Conservation (phyloP, 2,888 invertebrate species). For the Patella depressa region DNA sequence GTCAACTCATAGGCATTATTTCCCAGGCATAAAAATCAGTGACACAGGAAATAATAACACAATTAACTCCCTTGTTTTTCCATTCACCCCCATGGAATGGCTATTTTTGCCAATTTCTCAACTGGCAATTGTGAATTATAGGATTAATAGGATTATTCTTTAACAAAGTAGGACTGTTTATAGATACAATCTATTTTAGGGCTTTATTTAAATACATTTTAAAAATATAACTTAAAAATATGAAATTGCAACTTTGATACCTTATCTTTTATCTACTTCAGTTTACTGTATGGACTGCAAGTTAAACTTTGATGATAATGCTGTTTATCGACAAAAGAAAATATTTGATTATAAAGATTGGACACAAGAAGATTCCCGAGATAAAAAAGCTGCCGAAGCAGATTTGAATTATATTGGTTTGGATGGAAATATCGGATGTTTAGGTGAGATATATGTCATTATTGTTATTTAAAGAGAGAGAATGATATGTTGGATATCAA, state of each 20-base stretch:
- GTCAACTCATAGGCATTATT: too few relatives aligned
- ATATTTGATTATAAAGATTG: constrained; percentile 87
- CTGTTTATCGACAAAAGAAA: constrained; percentile 89
- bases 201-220: too few relatives aligned
- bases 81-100: too few relatives aligned
- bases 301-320: constrained; percentile 95
- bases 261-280: constrained; percentile 65
- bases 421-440: constrained; percentile 93
- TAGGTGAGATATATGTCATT: constrained; percentile 72
- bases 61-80: too few relatives aligned
- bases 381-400: constrained; percentile 89
- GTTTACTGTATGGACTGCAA: constrained; percentile 95
- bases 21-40: too few relatives aligned
- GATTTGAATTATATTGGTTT: constrained; percentile 95
- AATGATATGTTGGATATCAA: neutral
- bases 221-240: too few relatives aligned
- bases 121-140: too few relatives aligned
- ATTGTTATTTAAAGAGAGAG: neutral
- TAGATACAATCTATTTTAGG: neutral
- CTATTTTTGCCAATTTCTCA: too few relatives aligned
- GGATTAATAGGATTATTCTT: too few relatives aligned
- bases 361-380: constrained; percentile 92
- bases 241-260: neutral
- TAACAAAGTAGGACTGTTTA: too few relatives aligned
- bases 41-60: too few relatives aligned